A percentile compares a stretch with the other conserved stretches of the same genome.
Evolutionary conservation across 2,888 invertebrate genomes (phyloP).

Genomic region (Chrysodeixis includens): DNA sequence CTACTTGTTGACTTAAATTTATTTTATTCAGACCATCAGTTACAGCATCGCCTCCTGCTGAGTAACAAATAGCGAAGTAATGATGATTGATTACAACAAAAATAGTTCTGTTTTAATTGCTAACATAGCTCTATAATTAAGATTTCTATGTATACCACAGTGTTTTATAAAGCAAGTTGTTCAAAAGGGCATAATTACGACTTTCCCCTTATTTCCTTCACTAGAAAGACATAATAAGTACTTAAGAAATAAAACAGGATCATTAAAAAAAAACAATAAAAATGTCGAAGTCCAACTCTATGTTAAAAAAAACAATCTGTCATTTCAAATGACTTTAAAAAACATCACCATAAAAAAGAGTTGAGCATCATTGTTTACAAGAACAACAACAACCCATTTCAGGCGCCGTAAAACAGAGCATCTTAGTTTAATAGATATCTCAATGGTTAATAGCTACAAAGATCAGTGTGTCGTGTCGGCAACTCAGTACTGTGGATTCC

Average conservation of each 20-base stretch:
- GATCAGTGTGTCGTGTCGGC: constrained; percentile 46
- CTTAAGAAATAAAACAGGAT: neutral
- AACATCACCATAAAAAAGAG: too few species aligned
- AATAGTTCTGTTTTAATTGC: neutral
- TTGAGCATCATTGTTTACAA: constrained; percentile 27
- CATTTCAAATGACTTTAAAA: too few species aligned
- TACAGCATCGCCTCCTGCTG: neutral
- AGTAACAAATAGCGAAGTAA: neutral
- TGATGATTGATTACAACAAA: neutral
- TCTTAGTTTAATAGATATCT: neutral
- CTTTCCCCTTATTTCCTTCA: too few species aligned
- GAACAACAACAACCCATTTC: constrained; percentile 23
- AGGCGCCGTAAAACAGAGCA: constrained; percentile 9
- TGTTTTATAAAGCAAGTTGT: neutral
- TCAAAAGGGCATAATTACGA: neutral
- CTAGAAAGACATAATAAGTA: too few species aligned
- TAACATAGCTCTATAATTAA: constrained; percentile 1
- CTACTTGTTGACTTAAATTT: neutral
- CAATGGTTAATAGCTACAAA: constrained; percentile 40
- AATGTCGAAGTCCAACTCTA: neutral
- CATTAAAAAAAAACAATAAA: neutral
- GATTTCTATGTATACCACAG: neutral
- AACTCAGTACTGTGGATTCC: constrained; percentile 77
- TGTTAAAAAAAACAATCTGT: neutral
- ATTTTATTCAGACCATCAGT: neutral